Base-by-base conservation (phyloP, 2,113 vertebrate species). In the Actinemys pallida region DNA sequence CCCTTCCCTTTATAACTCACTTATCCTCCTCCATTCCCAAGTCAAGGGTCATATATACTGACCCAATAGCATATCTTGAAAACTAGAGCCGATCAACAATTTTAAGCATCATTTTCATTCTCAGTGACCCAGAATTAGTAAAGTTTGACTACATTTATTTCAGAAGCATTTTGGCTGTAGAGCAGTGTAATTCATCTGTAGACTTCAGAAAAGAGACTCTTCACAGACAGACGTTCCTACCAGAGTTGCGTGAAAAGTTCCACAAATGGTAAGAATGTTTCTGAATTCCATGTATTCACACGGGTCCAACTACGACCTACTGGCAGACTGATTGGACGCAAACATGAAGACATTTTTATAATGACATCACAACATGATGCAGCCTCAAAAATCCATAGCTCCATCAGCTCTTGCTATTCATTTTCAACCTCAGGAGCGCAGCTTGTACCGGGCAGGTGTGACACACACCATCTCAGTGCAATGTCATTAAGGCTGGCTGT, bases 291-390 rank as follows among this genome's bases (percentile, higher is more conserved):
- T 65, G 47, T n/a, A 22, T 92, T 81, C 82, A 54, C 3, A 80
- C 6, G 0, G 57, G 31, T 19, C 39, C 10, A 45, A 7, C 4
- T 0, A 4, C n/a, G 17, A 16, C 53, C 22, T 29, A 57, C 6
- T 20, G 19, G 59, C 0, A 2, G 1, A 76, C 47, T 2, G 2
- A 27, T 25, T 27, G 17, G 42, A 83, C 0, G 2, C 6, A 22
- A 59, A 20, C 0, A 0, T 2, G 39, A 53, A 27, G 47, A 19
- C 35, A 90, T 16, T 56, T 0, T 0, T 81, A 14, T 72, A 62
- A 10, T 0, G 0, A 3, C 19, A 39, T 62, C 42, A 14, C 6
- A 47, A 39, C 65, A 22, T 10, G 19, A 39, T 39, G 35, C 75
- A 76, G 11, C 42, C 75, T 47, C 42, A 76, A 45, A 47, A 27